Base-by-base conservation (phyloP, 2,797 vertebrate genomes). In the Arnoldichthys spilopterus region DNA sequence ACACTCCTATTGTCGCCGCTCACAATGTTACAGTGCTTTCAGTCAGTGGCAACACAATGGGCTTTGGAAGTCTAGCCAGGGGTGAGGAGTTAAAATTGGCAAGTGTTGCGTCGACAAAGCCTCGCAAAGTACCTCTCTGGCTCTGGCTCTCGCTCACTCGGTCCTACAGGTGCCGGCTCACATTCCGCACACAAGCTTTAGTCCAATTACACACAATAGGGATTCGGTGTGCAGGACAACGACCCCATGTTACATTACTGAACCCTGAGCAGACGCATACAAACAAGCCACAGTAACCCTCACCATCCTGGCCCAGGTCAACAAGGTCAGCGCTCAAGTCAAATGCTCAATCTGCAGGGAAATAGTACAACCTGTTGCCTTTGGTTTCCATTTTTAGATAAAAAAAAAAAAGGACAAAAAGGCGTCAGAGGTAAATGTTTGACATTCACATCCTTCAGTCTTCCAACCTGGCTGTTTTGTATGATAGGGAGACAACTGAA, bases 111-210 rank as follows among this genome's bases (percentile, higher is more conserved):
- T 83, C 80, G 68, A 1, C 28, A 83, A 76, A 78, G 67, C 63
- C 59, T 82, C 74, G 67, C 84, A 78, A 78, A 85, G 73, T 79
- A 81, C 72, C 63, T 72, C 26, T 13, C 78, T 74, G 84, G 86
- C 76, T 83, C 74, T n/a, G n/a, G n/a, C n/a, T n/a, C n/a, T n/a
- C n/a, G n/a, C n/a, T 86, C 79, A 28, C 56, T 82, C 85, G 47
- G 76, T 16, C 59, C 82, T 87, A 90, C 89, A 92, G 90, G 88
- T 88, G 88, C 84, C 83, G 83, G 81, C 53, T 49, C 81, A 78
- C 89, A 90, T 87, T 91, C 87, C 87, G 15, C 82, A 86, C 79
- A 82, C 88, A 87, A 91, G 89, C 89, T 85, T 87, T 88, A 86
- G 90, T 90, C 89, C 90, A 91, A 90, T 68, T 85, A 79, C n/a